phyloP scores from a whole-genome alignment of 2,888 invertebrate genomes.

The Alsophila aescularia region DNA sequence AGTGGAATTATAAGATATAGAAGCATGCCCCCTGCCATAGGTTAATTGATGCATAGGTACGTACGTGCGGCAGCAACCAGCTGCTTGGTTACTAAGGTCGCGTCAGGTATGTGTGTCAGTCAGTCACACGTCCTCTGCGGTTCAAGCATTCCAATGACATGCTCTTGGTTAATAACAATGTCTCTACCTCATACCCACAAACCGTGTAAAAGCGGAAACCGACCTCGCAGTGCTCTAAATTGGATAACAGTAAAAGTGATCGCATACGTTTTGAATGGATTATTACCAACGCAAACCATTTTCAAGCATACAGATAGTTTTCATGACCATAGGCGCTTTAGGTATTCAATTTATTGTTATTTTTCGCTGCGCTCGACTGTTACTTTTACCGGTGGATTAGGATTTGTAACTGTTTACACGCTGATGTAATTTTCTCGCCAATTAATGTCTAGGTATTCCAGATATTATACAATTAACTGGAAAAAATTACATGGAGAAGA shows the following conservation, averaged over 20 bases:
- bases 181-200: slow-evolving; percentile 66
- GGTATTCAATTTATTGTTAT: slow-evolving; percentile 62
- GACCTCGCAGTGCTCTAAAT: slow-evolving; percentile 77
- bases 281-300: slow-evolving; percentile 56
- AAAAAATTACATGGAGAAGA: slow-evolving; percentile 5
- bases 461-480: slow-evolving; percentile 16
- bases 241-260: slow-evolving; percentile 84
- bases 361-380: slow-evolving; percentile 41
- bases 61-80: slow-evolving; percentile 31
- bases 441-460: slow-evolving; percentile 20
- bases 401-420: slow-evolving; percentile 29
- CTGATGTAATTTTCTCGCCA: slow-evolving; percentile 26
- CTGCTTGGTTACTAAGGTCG: slow-evolving; percentile 47
- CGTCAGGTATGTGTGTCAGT: slow-evolving; percentile 68
- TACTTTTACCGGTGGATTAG: slow-evolving; percentile 32
- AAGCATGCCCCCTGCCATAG: slow-evolving; percentile 22
- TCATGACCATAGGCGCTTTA: slow-evolving; percentile 69
- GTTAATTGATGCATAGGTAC: slow-evolving; percentile 16
- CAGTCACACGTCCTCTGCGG: slow-evolving; percentile 63
- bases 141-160: slow-evolving; percentile 66
- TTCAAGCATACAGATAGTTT: slow-evolving; percentile 42
- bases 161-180: slow-evolving; percentile 73
- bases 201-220: slow-evolving; percentile 82
- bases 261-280: slow-evolving; percentile 78
- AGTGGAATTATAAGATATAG: slow-evolving; percentile 8